Evolutionary conservation across 2,888 invertebrate genomes (phyloP).

Genomic region (Mesoligia furuncula): DNA sequence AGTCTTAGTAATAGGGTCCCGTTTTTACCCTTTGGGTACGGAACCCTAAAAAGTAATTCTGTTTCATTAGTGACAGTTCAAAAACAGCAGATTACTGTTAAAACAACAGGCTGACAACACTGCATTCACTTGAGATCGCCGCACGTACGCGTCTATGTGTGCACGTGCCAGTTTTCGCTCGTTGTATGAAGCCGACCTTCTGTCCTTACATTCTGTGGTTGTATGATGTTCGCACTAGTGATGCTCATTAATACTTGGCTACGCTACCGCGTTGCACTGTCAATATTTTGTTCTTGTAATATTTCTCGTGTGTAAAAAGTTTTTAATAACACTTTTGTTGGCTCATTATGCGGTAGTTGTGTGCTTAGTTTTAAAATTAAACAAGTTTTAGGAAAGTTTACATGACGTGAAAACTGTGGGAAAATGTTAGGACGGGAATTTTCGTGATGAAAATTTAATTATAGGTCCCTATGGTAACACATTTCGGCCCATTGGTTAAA

Average conservation of each 20-base stretch:
- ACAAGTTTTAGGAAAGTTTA: constrained; percentile 24
- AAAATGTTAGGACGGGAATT: not conserved
- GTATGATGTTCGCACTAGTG: constrained; percentile 15
- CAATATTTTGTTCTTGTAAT: constrained; percentile 46
- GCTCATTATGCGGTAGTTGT: constrained; percentile 20
- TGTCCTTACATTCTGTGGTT: not conserved
- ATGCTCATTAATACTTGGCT: constrained; percentile 55
- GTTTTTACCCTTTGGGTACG: too few relatives aligned
- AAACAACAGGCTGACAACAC: not conserved
- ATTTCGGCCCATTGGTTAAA: not conserved
- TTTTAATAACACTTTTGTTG: constrained; percentile 38
- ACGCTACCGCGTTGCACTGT: constrained; percentile 18
- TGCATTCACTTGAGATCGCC: not conserved
- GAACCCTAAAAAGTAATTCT: too few relatives aligned
- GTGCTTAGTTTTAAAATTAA: constrained; percentile 28
- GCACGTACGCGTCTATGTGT: not conserved
- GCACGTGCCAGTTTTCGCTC: not conserved
- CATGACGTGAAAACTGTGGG: not conserved
- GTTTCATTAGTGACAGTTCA: too few relatives aligned
- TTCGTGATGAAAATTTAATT: not conserved
- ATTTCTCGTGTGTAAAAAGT: constrained; percentile 24
- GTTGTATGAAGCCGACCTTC: not conserved
- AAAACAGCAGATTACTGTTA: not conserved
- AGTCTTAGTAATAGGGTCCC: too few relatives aligned
- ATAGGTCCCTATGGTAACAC: not conserved